Base-by-base conservation (phyloP, 2,888 invertebrate genomes). In the Papilio gigon region DNA sequence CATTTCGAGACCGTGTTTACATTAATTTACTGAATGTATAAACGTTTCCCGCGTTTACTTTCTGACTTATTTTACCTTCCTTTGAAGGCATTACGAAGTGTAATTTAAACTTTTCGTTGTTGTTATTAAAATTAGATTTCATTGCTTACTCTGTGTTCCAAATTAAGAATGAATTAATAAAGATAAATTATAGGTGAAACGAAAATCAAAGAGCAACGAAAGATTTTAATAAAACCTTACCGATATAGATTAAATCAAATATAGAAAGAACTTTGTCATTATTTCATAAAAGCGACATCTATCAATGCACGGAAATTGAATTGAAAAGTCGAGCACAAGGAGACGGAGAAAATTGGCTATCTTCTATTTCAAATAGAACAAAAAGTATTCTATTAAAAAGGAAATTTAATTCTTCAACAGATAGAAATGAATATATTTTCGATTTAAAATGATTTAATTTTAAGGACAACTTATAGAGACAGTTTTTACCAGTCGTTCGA, bases 1-100 rank as follows among this genome's bases (percentile, higher is more conserved):
- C 80, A 78, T 82, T 85, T 84, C 84, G 85, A 83, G 80, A 80
- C 77, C 80, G 78, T 89, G 89, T 89, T 90, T 89, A 87, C 86
- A 88, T 89, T 89, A 86, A 89, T 87, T 89, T 86, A 79, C 77
- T 74, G 80, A 84, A 82, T 83, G 73, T 73, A 73, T 72, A 74
- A 73, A 71, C 71, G 73, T 74, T 72, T 59, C 30, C 69, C 65
- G 81, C 82, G 84, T 81, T 78, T 73, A 76, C 71, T 70, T 72
- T 59, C 60, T 71, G 72, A 73, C 74, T 72, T 71, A 72, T 66
- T 70, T 74, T 76, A 58, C 61, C 67, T 73, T 68, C 70, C 60
- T 63, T 70, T 71, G 71, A 67, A 66, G 67, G 53, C 44, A 68
- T 65, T 67, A 27, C 59, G 67, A 68, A 69, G 69, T 64, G 56